These are phyloP conservation scores for Siniperca chuatsi DNA, from an alignment of 2,113 vertebrate species.

Conservation along the genomic window DNA sequence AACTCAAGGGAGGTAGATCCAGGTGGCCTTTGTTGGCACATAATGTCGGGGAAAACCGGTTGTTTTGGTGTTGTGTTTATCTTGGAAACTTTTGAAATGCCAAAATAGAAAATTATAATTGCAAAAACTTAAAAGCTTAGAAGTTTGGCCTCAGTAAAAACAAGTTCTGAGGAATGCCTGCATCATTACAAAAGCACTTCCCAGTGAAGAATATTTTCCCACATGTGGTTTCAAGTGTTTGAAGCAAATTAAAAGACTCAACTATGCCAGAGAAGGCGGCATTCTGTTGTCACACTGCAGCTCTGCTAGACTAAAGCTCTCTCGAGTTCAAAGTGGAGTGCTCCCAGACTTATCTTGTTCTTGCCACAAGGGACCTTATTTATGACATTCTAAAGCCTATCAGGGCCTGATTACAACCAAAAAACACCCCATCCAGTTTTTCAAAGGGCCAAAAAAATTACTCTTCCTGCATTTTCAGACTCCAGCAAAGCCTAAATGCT, in stretches of 20 bases:
- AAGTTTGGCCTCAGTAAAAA: conserved; percentile 33
- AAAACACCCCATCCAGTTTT: conserved; percentile 23
- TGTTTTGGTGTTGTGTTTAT: neutral
- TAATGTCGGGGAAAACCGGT: conserved; percentile 27
- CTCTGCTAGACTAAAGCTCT: conserved; percentile 30
- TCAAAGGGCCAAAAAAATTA: conserved; percentile 27
- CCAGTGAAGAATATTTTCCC: conserved; percentile 24
- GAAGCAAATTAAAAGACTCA: conserved; percentile 28
- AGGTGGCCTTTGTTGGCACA: conserved; percentile 51
- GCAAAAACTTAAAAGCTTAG: conserved; percentile 19
- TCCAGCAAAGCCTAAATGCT: neutral
- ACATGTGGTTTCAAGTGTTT: conserved; percentile 54
- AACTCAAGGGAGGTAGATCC: conserved; percentile 41
- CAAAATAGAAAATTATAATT: conserved; percentile 24
- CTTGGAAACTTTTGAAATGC: conserved; percentile 1
- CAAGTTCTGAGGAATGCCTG: neutral
- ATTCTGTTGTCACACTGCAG: conserved; percentile 33
- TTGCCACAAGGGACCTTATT: conserved; percentile 53
- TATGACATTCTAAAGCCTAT: conserved; percentile 38
- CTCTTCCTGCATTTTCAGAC: conserved; percentile 7
- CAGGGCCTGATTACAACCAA: conserved; percentile 33
- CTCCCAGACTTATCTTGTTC: conserved; percentile 42
- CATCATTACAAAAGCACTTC: conserved; percentile 2
- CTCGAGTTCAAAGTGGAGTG: conserved; percentile 53
- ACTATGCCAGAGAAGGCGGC: neutral